A percentile compares a stretch with the other conserved stretches of the same genome.
Evolutionary conservation across 2,888 invertebrate species (phyloP).

Genomic region (Drosophila koepferae): DNA sequence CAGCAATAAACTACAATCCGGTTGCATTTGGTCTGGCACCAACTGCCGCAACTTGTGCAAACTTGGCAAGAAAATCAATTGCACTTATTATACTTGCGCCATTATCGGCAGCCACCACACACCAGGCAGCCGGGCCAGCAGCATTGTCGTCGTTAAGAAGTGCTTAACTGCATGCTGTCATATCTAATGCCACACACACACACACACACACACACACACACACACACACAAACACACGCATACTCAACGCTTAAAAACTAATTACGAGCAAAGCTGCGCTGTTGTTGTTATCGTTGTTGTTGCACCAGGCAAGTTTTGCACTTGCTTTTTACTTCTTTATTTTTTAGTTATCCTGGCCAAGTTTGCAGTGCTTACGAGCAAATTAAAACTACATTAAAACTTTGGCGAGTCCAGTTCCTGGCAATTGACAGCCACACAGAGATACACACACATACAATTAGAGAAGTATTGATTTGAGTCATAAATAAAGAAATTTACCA

Average conservation of each 20-base stretch:
- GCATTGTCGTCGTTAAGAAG: conserved; percentile 70
- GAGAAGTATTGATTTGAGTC: conserved; percentile 48
- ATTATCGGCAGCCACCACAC: conserved; percentile 69
- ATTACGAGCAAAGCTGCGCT: conserved; percentile 69
- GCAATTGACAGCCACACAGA: conserved; percentile 61
- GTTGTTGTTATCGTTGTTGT: conserved; percentile 16
- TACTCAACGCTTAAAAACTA: conserved; percentile 73
- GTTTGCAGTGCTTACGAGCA: conserved; percentile 74
- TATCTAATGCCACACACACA: conserved; percentile 62
- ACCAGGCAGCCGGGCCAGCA: conserved; percentile 10
- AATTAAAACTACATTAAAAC: conserved; percentile 81
- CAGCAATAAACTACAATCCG: conserved; percentile 40
- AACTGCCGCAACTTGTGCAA: conserved; percentile 29
- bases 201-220: conserved; percentile 18
- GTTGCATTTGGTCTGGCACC: conserved; percentile 32
- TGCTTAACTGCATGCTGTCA: conserved; percentile 78
- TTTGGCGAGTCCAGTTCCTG: conserved; percentile 62
- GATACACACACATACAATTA: conserved; percentile 8
- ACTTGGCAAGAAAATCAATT: conserved; percentile 74
- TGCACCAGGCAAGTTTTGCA: conserved; percentile 6
- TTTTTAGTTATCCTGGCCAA: conserved; percentile 45
- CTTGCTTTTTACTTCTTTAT: background rate
- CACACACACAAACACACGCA: conserved; percentile 18
- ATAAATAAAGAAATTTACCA: background rate
- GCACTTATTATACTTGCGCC: conserved; percentile 62